Conservation (phyloP, 2,888 invertebrate species). For the Eulithis prunata region DNA sequence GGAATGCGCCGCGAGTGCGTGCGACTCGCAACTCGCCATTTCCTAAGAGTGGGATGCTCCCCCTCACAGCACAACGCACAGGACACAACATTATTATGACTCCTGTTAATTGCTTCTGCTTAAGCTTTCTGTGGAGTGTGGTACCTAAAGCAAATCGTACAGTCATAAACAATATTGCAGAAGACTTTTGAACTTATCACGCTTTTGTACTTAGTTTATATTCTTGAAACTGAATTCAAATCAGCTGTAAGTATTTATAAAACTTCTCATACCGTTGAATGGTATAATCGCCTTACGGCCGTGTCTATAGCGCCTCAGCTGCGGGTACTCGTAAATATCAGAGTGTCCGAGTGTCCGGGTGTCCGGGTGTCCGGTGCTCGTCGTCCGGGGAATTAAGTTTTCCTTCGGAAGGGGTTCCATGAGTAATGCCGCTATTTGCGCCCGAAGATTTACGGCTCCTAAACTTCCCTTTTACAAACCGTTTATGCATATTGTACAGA, state of each 20-base stretch:
- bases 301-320: not conserved
- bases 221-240: too few species aligned
- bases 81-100: too few species aligned
- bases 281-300: not conserved
- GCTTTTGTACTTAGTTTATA: too few species aligned
- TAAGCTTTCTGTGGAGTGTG: too few species aligned
- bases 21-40: slow-evolving; percentile 40
- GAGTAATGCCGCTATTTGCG: slow-evolving; percentile 31
- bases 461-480: slow-evolving; percentile 7
- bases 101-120: too few species aligned
- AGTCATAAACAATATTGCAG: too few species aligned
- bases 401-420: slow-evolving; percentile 30
- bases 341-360: slow-evolving; percentile 13
- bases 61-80: too few species aligned
- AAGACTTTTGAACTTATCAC: too few species aligned
- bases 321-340: slow-evolving; percentile 31
- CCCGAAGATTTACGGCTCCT: slow-evolving; percentile 29
- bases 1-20: slow-evolving; percentile 33
- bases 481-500: slow-evolving; percentile 18
- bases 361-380: slow-evolving; percentile 2
- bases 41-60: slow-evolving; percentile 43
- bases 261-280: not conserved
- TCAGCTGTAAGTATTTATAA: not conserved
- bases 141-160: too few species aligned
- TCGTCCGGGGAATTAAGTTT: slow-evolving; percentile 35